Percentiles rank a stretch among this genome's conserved stretches.
Evolutionary conservation across 2,113 vertebrate species (phyloP).

Genomic region (Addax nasomaculatus): DNA sequence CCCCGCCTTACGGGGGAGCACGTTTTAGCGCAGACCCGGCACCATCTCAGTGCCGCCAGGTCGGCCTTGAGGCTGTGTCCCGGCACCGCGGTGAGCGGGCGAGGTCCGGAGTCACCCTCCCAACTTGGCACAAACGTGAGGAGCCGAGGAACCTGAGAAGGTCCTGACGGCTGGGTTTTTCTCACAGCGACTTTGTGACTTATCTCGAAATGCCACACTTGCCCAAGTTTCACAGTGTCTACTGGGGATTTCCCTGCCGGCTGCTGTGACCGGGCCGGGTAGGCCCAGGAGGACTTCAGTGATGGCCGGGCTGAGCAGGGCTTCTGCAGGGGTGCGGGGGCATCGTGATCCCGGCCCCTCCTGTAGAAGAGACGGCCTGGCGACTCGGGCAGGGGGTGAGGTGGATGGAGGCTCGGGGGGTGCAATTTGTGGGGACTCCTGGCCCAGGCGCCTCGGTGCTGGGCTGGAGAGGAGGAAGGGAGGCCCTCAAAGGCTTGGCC

Average conservation of each 20-base stretch:
- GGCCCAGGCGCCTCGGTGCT: not conserved
- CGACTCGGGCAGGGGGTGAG: not conserved
- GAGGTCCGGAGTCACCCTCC: not conserved
- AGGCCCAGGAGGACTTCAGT: not conserved
- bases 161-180: not conserved
- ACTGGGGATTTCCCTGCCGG: not conserved
- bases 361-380: not conserved
- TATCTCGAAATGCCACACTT: not conserved
- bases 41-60: not conserved
- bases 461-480: not conserved
- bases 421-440: not conserved
- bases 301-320: accelerated
- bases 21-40: accelerated
- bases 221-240: too few relatives aligned
- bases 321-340: not conserved
- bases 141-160: not conserved
- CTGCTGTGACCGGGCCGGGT: not conserved
- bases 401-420: not conserved
- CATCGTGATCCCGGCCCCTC: accelerated
- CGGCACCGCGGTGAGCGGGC: accelerated
- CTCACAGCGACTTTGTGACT: not conserved
- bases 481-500: not conserved
- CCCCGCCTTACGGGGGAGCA: not conserved
- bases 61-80: not conserved
- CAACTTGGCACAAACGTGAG: not conserved